A percentile compares a stretch with the other conserved stretches of the same genome.
These are phyloP conservation scores for Deroplatys truncata DNA, from an alignment of 2,888 invertebrate species.

Conservation along the genomic window DNA sequence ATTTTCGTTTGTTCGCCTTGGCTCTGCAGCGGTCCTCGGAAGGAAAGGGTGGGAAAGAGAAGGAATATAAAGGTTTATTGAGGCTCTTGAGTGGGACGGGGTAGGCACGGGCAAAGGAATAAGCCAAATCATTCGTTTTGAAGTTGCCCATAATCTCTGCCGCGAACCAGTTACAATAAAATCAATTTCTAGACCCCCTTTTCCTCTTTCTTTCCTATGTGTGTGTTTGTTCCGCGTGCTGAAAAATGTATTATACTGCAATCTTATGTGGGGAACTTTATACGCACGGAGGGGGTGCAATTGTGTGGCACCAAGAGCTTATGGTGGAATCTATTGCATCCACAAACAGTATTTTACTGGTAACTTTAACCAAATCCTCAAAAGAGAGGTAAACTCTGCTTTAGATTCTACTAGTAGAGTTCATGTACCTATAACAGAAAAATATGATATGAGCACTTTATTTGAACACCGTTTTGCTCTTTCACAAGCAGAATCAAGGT, in stretches of 20 bases:
- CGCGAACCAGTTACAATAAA: neutral
- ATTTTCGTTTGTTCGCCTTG: constrained; percentile 6
- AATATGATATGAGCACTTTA: too few relatives aligned
- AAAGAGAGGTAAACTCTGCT: neutral
- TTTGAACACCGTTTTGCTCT: too few relatives aligned
- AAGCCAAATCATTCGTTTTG: constrained; percentile 3
- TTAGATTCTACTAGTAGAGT: neutral
- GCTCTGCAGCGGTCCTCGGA: neutral
- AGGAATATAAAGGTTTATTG: constrained; percentile 9
- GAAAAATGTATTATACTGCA: constrained; percentile 13
- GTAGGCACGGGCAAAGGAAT: neutral
- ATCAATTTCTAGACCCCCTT: neutral
- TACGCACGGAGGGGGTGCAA: neutral
- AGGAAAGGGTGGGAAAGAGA: neutral
- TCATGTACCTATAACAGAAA: too few relatives aligned
- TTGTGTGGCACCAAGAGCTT: neutral
- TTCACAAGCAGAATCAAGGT: too few relatives aligned
- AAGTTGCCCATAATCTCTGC: constrained; percentile 10
- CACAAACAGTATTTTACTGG: neutral
- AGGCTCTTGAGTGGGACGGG: neutral
- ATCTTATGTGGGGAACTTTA: neutral
- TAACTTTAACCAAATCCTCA: neutral
- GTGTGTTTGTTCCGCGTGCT: neutral
- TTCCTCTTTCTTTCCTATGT: neutral
- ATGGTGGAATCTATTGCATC: neutral